Conservation (phyloP, 2,888 invertebrate species). For the Dendrolimus pini region DNA sequence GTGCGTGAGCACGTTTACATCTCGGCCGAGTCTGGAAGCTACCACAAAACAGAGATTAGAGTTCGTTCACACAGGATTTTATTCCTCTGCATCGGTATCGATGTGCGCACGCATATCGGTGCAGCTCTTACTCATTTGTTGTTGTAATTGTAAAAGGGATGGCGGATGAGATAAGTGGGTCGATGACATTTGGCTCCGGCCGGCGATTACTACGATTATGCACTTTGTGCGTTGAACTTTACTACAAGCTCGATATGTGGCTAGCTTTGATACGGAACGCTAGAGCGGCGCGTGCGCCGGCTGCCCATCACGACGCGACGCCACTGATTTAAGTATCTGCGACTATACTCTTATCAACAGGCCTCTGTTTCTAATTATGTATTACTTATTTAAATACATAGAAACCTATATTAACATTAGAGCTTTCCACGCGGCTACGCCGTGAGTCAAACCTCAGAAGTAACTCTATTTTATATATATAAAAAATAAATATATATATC, state of each 20-base stretch:
- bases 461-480: no score
- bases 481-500: no score
- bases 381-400: neutral
- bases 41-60: slow-evolving; percentile 73
- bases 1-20: slow-evolving; percentile 51
- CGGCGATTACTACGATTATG: slow-evolving; percentile 72
- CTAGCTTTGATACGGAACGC: slow-evolving; percentile 42
- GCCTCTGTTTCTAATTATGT: neutral
- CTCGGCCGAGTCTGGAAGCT: slow-evolving; percentile 56
- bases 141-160: slow-evolving; percentile 76
- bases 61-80: slow-evolving; percentile 77
- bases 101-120: slow-evolving; percentile 63
- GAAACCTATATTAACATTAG: neutral
- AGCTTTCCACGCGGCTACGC: neutral
- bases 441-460: no score
- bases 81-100: slow-evolving; percentile 69
- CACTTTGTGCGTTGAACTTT: slow-evolving; percentile 76
- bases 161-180: slow-evolving; percentile 76
- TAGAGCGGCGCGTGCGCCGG: neutral
- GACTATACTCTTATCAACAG: neutral
- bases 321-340: neutral
- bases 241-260: slow-evolving; percentile 52
- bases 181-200: slow-evolving; percentile 74
- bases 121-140: slow-evolving; percentile 75
- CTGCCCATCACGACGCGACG: neutral